phyloP scores from a whole-genome alignment of 2,797 vertebrate species.

The Urosaurus nigricauda region DNA sequence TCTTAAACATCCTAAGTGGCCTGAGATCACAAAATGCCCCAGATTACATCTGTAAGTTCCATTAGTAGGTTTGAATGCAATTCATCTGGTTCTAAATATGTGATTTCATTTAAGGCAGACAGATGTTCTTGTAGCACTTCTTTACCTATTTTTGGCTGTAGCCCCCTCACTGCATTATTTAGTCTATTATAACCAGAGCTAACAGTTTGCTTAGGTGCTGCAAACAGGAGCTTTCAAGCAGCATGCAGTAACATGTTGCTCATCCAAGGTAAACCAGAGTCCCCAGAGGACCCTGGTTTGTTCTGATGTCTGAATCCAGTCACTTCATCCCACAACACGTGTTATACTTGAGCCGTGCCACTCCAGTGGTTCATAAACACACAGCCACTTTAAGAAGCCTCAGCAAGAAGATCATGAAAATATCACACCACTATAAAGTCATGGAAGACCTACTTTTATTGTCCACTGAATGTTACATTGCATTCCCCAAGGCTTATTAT shows the following conservation, averaged over 20 bases:
- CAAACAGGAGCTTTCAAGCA: too few relatives aligned
- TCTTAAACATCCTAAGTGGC: too few relatives aligned
- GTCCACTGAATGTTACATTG: not conserved
- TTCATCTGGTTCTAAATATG: too few relatives aligned
- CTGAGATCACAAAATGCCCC: too few relatives aligned
- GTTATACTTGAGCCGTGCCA: not conserved
- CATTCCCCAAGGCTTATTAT: constrained; percentile 12
- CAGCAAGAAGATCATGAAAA: constrained; percentile 24
- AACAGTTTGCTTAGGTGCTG: too few relatives aligned
- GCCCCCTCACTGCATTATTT: too few relatives aligned
- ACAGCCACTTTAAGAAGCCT: not conserved
- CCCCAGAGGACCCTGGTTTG: not conserved
- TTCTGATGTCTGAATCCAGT: not conserved
- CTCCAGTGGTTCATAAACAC: not conserved
- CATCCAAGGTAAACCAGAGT: not conserved
- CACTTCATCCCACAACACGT: not conserved
- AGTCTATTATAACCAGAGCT: too few relatives aligned
- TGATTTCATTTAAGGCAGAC: too few relatives aligned
- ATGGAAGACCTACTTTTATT: not conserved
- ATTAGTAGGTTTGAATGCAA: too few relatives aligned
- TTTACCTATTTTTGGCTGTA: too few relatives aligned
- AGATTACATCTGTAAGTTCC: too few relatives aligned
- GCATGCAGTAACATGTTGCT: not conserved
- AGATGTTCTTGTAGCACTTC: too few relatives aligned
- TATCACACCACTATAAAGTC: not conserved